Evolutionary conservation across 2,797 vertebrate species (phyloP).

Genomic region (Sebastes vulpes): DNA sequence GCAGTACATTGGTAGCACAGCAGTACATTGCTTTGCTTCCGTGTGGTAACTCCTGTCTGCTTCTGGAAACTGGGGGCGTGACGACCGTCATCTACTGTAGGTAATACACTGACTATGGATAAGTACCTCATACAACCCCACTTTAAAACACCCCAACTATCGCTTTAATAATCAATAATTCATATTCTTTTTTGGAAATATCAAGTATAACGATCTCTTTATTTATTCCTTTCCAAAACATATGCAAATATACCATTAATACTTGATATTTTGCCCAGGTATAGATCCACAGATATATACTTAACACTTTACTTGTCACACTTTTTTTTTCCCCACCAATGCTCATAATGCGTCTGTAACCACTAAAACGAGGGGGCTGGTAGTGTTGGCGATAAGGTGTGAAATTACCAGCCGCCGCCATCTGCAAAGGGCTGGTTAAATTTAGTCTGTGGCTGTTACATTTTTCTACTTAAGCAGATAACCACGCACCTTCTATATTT

Average conservation of each 20-base stretch:
- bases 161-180: neutral
- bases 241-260: neutral
- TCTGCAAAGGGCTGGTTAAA: conserved; percentile 2
- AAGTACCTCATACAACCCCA: too few species aligned
- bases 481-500: too few species aligned
- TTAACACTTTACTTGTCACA: neutral
- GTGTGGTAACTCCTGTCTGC: too few species aligned
- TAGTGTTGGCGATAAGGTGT: neutral
- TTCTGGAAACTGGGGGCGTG: too few species aligned
- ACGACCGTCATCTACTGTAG: too few species aligned
- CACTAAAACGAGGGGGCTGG: neutral
- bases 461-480: neutral
- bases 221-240: neutral
- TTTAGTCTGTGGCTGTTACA: neutral
- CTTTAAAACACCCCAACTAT: too few species aligned
- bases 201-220: neutral
- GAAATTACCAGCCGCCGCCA: neutral
- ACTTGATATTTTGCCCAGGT: neutral
- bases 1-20: too few species aligned
- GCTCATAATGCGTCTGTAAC: neutral
- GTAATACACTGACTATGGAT: neutral
- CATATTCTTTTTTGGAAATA: neutral
- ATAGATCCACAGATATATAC: neutral
- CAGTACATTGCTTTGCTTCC: too few species aligned
- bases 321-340: neutral